Conservation (phyloP, 2,797 vertebrate genomes). For the Neosalanx taihuensis region DNA sequence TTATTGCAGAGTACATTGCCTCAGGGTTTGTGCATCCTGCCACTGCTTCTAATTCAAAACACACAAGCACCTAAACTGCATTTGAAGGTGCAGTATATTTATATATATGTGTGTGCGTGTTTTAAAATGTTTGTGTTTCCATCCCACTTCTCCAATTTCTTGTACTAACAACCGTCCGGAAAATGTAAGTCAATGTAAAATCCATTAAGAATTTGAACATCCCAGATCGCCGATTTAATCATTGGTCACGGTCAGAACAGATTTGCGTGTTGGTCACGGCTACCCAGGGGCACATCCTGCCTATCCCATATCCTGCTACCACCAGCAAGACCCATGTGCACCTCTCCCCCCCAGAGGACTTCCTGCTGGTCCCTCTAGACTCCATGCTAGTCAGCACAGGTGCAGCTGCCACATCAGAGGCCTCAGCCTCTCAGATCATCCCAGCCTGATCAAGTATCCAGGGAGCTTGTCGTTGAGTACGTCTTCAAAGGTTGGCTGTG, state of each 20-base stretch:
- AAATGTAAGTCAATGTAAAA: not conserved
- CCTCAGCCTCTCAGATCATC: not conserved
- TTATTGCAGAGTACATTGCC: slow-evolving; percentile 38
- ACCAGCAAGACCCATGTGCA: too few species aligned
- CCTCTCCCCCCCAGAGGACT: not conserved
- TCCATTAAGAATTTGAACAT: not conserved
- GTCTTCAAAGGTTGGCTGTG: not conserved
- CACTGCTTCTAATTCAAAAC: slow-evolving; percentile 25
- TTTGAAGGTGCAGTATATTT: not conserved
- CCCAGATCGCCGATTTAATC: not conserved
- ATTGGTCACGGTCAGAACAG: not conserved
- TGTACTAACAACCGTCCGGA: not conserved
- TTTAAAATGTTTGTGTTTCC: not conserved
- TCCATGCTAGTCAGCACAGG: not conserved
- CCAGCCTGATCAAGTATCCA: not conserved
- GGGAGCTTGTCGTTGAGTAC: not conserved
- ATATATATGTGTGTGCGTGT: slow-evolving; percentile 2
- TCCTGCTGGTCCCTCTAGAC: not conserved
- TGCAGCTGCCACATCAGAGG: not conserved
- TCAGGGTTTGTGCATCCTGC: slow-evolving; percentile 32
- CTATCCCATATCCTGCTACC: too few species aligned
- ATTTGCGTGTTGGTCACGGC: not conserved
- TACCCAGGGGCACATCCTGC: too few species aligned
- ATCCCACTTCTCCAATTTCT: slow-evolving; percentile 10
- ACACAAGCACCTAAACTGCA: slow-evolving; percentile 3